A percentile compares a stretch with the other conserved stretches of the same genome.
phyloP scores from a whole-genome alignment of 2,888 invertebrate species.

The Lysandra coridon region DNA sequence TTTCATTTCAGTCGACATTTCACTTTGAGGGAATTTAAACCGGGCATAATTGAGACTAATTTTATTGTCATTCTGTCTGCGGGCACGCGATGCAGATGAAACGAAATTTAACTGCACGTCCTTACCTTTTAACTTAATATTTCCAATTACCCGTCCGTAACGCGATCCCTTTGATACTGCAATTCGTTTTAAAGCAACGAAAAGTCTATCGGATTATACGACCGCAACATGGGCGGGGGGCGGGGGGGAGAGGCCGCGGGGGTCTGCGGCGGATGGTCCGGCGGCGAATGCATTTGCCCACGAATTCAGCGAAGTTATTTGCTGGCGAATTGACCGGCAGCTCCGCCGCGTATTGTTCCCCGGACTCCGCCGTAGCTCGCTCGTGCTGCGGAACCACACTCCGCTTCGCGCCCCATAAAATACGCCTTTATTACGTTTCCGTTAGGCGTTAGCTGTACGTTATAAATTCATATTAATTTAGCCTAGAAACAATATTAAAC shows the following conservation, averaged over 20 bases:
- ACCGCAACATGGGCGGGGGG: slow-evolving; percentile 44
- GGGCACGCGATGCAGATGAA: slow-evolving; percentile 25
- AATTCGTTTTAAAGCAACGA: slow-evolving; percentile 26
- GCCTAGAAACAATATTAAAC: not conserved
- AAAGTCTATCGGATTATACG: slow-evolving; percentile 30
- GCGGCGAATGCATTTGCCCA: slow-evolving; percentile 63
- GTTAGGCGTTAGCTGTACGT: slow-evolving; percentile 42
- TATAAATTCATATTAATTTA: slow-evolving; percentile 10
- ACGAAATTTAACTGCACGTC: slow-evolving; percentile 28
- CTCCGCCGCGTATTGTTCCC: slow-evolving; percentile 57
- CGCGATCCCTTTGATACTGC: slow-evolving; percentile 11
- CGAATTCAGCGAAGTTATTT: slow-evolving; percentile 61
- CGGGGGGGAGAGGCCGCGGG: slow-evolving; percentile 41
- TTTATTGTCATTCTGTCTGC: slow-evolving; percentile 31
- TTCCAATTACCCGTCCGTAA: slow-evolving; percentile 18
- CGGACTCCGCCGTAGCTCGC: slow-evolving; percentile 37
- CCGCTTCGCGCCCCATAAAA: slow-evolving; percentile 62
- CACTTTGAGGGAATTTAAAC: slow-evolving; percentile 21
- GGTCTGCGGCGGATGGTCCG: slow-evolving; percentile 42
- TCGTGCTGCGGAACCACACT: slow-evolving; percentile 51
- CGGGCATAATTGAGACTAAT: slow-evolving; percentile 22
- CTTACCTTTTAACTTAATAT: slow-evolving; percentile 29
- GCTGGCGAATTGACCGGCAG: slow-evolving; percentile 41
- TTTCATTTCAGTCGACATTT: slow-evolving; percentile 13
- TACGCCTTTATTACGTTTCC: slow-evolving; percentile 58